Percentiles rank a stretch among this genome's conserved stretches.
phyloP scores from a whole-genome alignment of 2,888 invertebrate species.

The Subacronicta megacephala region DNA sequence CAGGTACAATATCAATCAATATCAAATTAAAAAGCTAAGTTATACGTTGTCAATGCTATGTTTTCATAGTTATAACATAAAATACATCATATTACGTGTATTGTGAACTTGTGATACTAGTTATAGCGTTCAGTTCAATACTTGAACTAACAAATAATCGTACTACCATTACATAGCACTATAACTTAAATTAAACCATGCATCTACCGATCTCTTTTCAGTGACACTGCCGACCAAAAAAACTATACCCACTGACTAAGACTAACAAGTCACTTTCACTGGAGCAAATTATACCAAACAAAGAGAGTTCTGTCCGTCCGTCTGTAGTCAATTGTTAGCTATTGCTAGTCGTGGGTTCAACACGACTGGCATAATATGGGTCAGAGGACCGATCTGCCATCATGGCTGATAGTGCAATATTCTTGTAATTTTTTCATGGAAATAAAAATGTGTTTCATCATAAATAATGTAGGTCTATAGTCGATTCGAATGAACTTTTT shows the following conservation, averaged over 20 bases:
- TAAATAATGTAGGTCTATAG: too few species aligned
- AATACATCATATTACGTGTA: too few species aligned
- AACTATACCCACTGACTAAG: constrained; percentile 17
- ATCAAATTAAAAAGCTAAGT: too few species aligned
- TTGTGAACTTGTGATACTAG: too few species aligned
- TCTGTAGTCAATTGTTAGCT: constrained; percentile 28
- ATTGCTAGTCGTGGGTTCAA: constrained; percentile 42
- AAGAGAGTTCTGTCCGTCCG: constrained; percentile 41
- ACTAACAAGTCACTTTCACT: constrained; percentile 53
- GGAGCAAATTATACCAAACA: constrained; percentile 45
- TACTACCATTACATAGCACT: too few species aligned
- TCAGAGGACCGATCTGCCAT: constrained; percentile 21
- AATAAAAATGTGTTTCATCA: constrained; percentile 12
- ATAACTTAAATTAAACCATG: constrained; percentile 18
- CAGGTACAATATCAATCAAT: too few species aligned
- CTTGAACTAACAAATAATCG: too few species aligned
- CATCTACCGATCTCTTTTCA: constrained; percentile 22
- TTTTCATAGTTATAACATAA: too few species aligned
- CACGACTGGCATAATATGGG: constrained; percentile 46
- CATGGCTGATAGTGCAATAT: constrained; percentile 19
- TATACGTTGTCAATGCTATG: too few species aligned
- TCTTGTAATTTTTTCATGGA: constrained; percentile 19
- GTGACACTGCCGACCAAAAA: constrained; percentile 40
- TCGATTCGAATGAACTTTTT: too few species aligned
- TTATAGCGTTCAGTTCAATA: too few species aligned